Percentiles rank a stretch among this genome's conserved stretches.
These are phyloP conservation scores for Trissolcus basalis DNA, from an alignment of 1,140 invertebrate species.

Conservation along the genomic window DNA sequence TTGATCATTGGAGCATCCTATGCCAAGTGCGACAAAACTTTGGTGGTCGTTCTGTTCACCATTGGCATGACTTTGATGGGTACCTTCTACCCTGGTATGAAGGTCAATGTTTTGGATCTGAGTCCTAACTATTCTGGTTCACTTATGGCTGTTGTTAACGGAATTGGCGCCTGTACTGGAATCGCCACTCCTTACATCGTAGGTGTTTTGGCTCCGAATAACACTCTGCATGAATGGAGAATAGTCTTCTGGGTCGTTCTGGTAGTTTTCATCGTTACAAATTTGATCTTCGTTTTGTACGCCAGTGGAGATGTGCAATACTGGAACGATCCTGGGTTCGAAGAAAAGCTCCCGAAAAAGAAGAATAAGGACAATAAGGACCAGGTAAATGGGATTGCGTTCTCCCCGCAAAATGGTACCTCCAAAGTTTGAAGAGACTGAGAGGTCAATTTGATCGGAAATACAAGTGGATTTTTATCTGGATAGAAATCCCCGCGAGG, in stretches of 20 bases:
- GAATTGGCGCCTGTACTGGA: slow-evolving; percentile 87
- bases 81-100: slow-evolving; percentile 85
- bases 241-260: slow-evolving; percentile 89
- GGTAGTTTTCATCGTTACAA: slow-evolving; percentile 83
- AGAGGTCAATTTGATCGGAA: no score
- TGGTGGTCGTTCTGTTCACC: slow-evolving; percentile 82
- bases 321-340: slow-evolving; percentile 79
- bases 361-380: slow-evolving; percentile 27
- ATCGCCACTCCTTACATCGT: slow-evolving; percentile 87
- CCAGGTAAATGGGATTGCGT: neutral
- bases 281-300: slow-evolving; percentile 83
- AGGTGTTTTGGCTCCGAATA: slow-evolving; percentile 84
- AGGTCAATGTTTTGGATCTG: slow-evolving; percentile 88
- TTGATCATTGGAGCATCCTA: slow-evolving; percentile 89
- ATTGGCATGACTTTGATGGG: slow-evolving; percentile 86
- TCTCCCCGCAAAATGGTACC: slow-evolving; percentile 6
- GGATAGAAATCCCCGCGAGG: no score
- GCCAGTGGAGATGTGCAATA: slow-evolving; percentile 84
- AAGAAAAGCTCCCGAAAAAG: slow-evolving; percentile 15
- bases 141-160: slow-evolving; percentile 89
- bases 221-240: slow-evolving; percentile 86
- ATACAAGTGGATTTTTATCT: no score
- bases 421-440: slow-evolving; percentile 19
- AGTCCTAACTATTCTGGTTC: slow-evolving; percentile 89
- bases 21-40: slow-evolving; percentile 82